These are phyloP conservation scores for Sycon ciliatum DNA, from an alignment of 37 sponge, comb jelly and placozoan genomes.

Conservation along the genomic window DNA sequence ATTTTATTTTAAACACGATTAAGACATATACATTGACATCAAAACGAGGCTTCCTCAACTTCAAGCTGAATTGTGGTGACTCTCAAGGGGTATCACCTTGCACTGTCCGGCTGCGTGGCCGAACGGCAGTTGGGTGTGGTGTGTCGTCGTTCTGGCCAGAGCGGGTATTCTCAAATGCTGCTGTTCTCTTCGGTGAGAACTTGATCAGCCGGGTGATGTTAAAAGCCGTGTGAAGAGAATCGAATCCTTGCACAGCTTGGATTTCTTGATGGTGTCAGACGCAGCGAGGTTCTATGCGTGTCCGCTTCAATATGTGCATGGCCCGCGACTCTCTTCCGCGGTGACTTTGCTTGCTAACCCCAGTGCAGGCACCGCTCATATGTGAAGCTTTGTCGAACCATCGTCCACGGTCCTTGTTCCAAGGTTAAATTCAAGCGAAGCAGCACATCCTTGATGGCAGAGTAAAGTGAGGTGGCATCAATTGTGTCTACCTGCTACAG, in stretches of 20 bases:
- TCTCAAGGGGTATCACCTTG: slow-evolving; percentile 17
- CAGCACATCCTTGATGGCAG: slow-evolving; percentile 26
- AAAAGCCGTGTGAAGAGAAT: no score
- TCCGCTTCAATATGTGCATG: no score
- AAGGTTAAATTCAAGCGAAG: slow-evolving; percentile 11
- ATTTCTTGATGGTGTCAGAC: no score
- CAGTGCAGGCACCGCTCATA: slow-evolving; percentile 15
- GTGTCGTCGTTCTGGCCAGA: no score
- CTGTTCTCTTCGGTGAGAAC: slow-evolving; percentile 30
- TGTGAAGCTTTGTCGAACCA: slow-evolving; percentile 28
- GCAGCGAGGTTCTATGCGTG: no score
- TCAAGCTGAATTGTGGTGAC: no score
- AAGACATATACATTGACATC: no score
- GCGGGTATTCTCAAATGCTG: slow-evolving; percentile 15
- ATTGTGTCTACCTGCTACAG: slow-evolving; percentile 26
- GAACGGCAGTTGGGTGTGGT: slow-evolving; percentile 9
- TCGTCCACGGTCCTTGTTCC: slow-evolving; percentile 22
- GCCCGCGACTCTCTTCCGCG: slow-evolving; percentile 15
- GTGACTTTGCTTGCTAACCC: slow-evolving; percentile 17
- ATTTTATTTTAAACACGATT: no score
- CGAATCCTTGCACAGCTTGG: no score
- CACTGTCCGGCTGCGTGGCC: slow-evolving; percentile 26
- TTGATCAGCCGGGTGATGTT: slow-evolving; percentile 21
- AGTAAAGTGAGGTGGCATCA: slow-evolving; percentile 11
- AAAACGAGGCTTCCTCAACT: no score